Evolutionary conservation across 2,797 vertebrate genomes (phyloP), one percentile per base, ranked within the genome.

Genomic region (Rhinatrema bivittatum): DNA sequence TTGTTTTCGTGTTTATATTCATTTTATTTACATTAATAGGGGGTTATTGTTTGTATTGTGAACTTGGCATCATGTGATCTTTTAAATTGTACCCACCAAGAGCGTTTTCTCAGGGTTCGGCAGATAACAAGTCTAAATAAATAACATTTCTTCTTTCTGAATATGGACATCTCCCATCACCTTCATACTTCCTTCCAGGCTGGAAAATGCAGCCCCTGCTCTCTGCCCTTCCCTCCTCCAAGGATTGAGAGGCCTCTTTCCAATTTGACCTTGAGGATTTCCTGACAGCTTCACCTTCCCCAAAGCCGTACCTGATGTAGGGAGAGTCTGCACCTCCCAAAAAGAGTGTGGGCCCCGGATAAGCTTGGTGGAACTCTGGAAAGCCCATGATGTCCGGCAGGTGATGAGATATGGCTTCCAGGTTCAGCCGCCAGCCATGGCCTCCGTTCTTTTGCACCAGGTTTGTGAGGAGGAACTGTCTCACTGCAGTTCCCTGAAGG

Each of bases 401-500:
- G 18, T 97, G 85, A 7, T 58, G 79, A 1, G 82, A 74, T 60
- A 99, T 76, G 15, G 88, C 87, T 3, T 93, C 89, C 65, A 99
- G 42, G 68, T 99, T 98, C 33, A 96, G 74, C 25, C 91, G 85
- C 96, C 94, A 98, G 27, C 55, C 2, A 0, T 89, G 88, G 16
- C 43, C 76, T 7, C 89, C 91, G 2, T 88, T 84, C 27, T 71
- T 52, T 64, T 93, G 86, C 49, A 92, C 82, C 61, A 99, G 72
- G 69, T 98, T 99, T 24, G 90, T 94, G 39, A 99, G 83, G 21
- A 99, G 76, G 64, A 91, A 94, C 69, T 92, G 86, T 20, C 93
- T 86, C 20, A 92, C 62, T 0, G 83, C 74, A 0, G 57, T 55
- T 21, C 89, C 79, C 96, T 99, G 58, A 7, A 27, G 28, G 12